Percentiles rank a stretch among this genome's conserved stretches.
Conservation (phyloP, 2,113 vertebrate species). For the Coryphaenoides rupestris region DNA sequence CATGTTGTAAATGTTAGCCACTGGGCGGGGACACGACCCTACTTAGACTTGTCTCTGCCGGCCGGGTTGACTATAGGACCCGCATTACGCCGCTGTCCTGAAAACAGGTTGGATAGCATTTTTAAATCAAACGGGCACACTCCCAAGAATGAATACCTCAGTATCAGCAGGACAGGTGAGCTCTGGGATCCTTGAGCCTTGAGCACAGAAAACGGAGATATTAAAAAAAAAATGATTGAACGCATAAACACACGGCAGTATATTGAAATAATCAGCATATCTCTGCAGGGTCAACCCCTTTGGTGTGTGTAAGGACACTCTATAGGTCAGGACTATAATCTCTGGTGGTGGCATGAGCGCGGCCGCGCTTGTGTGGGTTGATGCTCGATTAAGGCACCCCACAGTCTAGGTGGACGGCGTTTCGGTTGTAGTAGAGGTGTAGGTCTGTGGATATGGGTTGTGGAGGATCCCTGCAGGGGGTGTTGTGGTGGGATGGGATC, state of each 20-base stretch:
- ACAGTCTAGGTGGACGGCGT: no score
- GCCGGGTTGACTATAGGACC: neutral
- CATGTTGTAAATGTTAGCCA: slow-evolving; percentile 36
- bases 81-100: neutral
- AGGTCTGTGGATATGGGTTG: no score
- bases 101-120: neutral
- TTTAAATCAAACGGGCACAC: neutral
- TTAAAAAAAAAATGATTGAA: slow-evolving; percentile 49
- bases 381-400: no score
- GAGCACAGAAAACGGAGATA: neutral
- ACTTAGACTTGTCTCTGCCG: slow-evolving; percentile 3
- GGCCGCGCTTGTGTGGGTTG: no score
- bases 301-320: slow-evolving; percentile 55
- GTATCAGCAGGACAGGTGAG: neutral
- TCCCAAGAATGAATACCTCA: neutral
- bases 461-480: no score
- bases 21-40: slow-evolving; percentile 26
- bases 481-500: no score
- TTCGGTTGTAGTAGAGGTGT: no score
- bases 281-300: slow-evolving; percentile 51
- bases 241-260: slow-evolving; percentile 60
- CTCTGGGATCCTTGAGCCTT: neutral
- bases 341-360: no score
- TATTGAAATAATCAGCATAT: slow-evolving; percentile 50
- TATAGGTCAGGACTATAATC: no score